Percentiles rank a stretch among this genome's conserved stretches.
phyloP scores from a whole-genome alignment of 2,113 vertebrate genomes.

The Spea bombifrons region DNA sequence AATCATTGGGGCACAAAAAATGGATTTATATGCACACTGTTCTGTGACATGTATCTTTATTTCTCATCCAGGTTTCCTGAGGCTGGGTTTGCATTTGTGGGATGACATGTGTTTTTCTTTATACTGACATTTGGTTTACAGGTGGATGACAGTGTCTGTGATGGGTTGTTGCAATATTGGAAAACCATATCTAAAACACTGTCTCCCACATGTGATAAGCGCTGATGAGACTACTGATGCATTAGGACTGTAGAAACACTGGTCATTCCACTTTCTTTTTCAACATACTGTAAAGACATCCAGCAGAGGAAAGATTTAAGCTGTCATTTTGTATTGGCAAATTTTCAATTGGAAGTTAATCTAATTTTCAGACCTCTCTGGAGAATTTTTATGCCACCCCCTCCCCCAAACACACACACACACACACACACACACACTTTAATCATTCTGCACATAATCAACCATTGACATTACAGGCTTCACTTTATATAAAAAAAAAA shows the following conservation, averaged over 20 bases:
- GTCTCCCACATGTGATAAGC: conserved; percentile 69
- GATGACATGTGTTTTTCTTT: conserved; percentile 76
- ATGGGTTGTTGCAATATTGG: conserved; percentile 75
- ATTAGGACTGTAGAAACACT: neutral
- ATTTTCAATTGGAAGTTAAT: neutral
- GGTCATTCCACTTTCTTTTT: neutral
- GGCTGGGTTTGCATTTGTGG: conserved; percentile 62
- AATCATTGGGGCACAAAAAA: conserved; percentile 63
- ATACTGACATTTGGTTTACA: conserved; percentile 75
- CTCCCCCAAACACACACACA: too few species aligned
- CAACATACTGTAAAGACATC: neutral
- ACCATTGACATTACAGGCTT: too few species aligned
- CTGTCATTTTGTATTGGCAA: neutral
- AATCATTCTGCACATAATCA: too few species aligned
- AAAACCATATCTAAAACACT: conserved; percentile 71
- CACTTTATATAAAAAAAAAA: too few species aligned
- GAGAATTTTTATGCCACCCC: too few species aligned
- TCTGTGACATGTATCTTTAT: conserved; percentile 60
- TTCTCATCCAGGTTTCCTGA: conserved; percentile 60
- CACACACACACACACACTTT: too few species aligned
- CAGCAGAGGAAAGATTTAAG: neutral
- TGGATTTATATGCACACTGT: conserved; percentile 55
- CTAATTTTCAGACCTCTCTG: too few species aligned
- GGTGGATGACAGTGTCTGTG: conserved; percentile 75
- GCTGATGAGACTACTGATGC: conserved; percentile 56